Evolutionary conservation across 2,797 vertebrate genomes (phyloP), one percentile per base, ranked within the genome.

Genomic region (Sebastiscus albofasciatus): DNA sequence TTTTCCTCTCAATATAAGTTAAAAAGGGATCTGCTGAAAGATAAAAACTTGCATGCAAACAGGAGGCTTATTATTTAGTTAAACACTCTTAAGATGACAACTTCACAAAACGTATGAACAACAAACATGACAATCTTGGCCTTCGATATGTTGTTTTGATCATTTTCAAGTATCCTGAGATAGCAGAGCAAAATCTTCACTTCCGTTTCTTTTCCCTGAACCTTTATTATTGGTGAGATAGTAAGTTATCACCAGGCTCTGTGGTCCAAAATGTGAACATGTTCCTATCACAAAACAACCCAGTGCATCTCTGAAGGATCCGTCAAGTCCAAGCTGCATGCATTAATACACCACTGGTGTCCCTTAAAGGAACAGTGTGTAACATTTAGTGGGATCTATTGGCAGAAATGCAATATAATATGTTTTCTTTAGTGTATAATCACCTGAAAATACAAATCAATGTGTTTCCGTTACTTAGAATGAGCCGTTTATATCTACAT

Each of bases 161-260:
- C 79, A 77, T 82, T 91, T 94, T 94, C 91, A 94, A 93, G 92
- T 93, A 92, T 75, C 74, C 75, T 75, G 33, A 85, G 72, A 85
- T 73, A 74, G 36, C 49, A 80, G 64, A 84, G 55, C 34, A 72
- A 74, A 81, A 64, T 58, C 64, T 80, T 70, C 62, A 68, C 55
- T 62, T 81, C 14, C 18, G 6, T 61, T 69, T 18, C 4, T 67
- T 78, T 70, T 75, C 67, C 78, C 69, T 77, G 73, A 75, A 71
- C 69, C 59, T 46, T 84, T n/a, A 67, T 54, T 31, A 67, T 60
- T 8, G 27, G 16, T 26, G 31, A 70, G 66, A 77, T 46, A 13
- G 55, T 78, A 26, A 56, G 14, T 18, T 34, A 29, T 8, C 31
- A 22, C 8, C 27, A 49, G 60, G 60, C 39, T 86, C 34, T n/a